Evolutionary conservation across 2,113 vertebrate genomes (phyloP).

Genomic region (Centrocercus urophasianus): DNA sequence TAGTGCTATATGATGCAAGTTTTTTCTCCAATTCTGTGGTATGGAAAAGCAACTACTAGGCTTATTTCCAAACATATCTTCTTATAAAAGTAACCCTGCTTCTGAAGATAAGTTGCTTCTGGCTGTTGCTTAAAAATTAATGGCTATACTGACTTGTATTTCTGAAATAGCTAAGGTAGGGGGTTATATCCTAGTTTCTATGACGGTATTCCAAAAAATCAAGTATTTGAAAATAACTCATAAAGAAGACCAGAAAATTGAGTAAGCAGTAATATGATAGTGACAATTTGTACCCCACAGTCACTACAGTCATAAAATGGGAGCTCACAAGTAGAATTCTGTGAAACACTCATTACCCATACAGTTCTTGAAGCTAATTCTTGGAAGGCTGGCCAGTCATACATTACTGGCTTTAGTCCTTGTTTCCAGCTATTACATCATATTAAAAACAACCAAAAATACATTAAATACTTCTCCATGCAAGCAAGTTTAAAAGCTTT

Average conservation of each 20-base stretch:
- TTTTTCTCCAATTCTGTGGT: not conserved
- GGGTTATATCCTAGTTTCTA: not conserved
- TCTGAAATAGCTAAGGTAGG: not conserved
- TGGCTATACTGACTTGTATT: not conserved
- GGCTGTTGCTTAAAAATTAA: slow-evolving; percentile 2
- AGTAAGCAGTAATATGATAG: not conserved
- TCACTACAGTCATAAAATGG: not conserved
- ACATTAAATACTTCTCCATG: slow-evolving; percentile 67
- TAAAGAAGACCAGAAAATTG: not conserved
- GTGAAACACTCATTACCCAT: not conserved
- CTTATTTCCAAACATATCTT: not conserved
- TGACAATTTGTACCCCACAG: not conserved
- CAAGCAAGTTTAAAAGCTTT: not conserved
- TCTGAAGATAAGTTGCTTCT: not conserved
- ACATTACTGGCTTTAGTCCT: slow-evolving; percentile 54
- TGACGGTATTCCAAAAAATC: not conserved
- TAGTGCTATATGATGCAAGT: not conserved
- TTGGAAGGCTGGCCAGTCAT: slow-evolving; percentile 57
- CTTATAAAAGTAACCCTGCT: not conserved
- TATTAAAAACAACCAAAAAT: slow-evolving; percentile 70
- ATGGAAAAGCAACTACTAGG: not conserved
- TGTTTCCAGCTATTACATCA: slow-evolving; percentile 67
- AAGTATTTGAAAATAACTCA: not conserved
- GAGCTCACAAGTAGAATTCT: slow-evolving; percentile 16
- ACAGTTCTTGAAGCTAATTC: slow-evolving; percentile 51